Evolutionary conservation across 2,113 vertebrate genomes (phyloP).

Genomic region (Cranoglanis bouderius): DNA sequence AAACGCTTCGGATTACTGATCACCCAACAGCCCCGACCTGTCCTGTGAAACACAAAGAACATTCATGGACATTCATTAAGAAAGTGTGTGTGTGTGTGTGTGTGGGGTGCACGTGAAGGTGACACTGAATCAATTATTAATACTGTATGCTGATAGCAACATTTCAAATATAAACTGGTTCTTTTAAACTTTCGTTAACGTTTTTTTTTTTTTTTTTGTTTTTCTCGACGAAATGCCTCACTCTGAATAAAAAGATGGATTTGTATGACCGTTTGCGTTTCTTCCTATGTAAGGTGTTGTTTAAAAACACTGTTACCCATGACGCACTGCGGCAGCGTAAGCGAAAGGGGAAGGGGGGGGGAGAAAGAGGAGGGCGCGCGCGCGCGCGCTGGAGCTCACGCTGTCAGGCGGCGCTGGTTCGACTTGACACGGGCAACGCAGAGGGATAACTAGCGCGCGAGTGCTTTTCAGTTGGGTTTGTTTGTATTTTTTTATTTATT

Average conservation of each 20-base stretch:
- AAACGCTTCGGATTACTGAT: constrained; percentile 85
- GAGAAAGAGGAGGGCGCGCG: constrained; percentile 35
- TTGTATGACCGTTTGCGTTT: neutral
- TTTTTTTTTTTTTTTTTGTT: neutral
- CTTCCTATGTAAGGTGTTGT: too few relatives aligned
- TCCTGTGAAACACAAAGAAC: constrained; percentile 67
- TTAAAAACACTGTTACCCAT: constrained; percentile 27
- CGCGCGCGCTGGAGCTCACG: constrained; percentile 8
- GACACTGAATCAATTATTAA: neutral
- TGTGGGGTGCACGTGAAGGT: neutral
- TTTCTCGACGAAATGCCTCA: neutral
- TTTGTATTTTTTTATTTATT: neutral
- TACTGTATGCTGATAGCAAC: neutral
- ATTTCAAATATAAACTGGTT: neutral
- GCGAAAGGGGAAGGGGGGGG: neutral
- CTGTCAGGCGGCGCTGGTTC: neutral
- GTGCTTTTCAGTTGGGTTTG: neutral
- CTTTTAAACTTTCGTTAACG: neutral
- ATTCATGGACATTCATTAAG: neutral
- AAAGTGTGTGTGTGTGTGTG: neutral
- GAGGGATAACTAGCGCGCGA: constrained; percentile 2
- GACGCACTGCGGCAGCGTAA: constrained; percentile 9
- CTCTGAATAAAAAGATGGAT: neutral
- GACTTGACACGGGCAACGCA: neutral
- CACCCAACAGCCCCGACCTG: constrained; percentile 82